phyloP scores from a whole-genome alignment of 2,113 vertebrate species.

The Phodopus roborovskii region DNA sequence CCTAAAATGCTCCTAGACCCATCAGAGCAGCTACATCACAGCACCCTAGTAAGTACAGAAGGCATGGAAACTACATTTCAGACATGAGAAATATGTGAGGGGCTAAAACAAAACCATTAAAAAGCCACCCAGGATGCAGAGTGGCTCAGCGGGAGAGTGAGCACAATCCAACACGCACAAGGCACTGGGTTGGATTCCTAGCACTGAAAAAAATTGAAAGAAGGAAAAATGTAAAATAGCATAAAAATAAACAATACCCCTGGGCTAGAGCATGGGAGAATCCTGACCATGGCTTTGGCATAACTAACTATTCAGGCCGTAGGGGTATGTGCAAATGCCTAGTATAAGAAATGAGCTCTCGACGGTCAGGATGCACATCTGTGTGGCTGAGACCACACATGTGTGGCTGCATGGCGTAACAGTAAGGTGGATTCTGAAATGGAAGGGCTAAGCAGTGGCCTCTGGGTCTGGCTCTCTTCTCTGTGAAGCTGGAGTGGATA shows the following conservation, averaged over 20 bases:
- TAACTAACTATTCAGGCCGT: not conserved
- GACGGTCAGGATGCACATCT: not conserved
- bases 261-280: not conserved
- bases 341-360: not conserved
- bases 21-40: not conserved
- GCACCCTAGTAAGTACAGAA: conserved; percentile 35
- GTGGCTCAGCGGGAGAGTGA: not conserved
- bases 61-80: not conserved
- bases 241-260: not conserved
- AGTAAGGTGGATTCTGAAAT: not conserved
- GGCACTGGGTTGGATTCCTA: not conserved
- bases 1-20: conserved; percentile 59
- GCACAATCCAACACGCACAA: not conserved
- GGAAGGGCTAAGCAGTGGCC: not conserved
- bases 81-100: conserved; percentile 1
- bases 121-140: not conserved
- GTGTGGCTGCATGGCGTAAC: not conserved
- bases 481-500: not conserved
- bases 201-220: not conserved
- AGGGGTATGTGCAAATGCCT: not conserved
- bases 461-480: not conserved
- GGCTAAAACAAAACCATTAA: not conserved
- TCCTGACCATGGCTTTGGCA: not conserved
- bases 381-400: not conserved
- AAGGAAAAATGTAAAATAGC: not conserved